Base-by-base conservation (phyloP, 2,113 vertebrate species). In the Chionodraco myersi region DNA sequence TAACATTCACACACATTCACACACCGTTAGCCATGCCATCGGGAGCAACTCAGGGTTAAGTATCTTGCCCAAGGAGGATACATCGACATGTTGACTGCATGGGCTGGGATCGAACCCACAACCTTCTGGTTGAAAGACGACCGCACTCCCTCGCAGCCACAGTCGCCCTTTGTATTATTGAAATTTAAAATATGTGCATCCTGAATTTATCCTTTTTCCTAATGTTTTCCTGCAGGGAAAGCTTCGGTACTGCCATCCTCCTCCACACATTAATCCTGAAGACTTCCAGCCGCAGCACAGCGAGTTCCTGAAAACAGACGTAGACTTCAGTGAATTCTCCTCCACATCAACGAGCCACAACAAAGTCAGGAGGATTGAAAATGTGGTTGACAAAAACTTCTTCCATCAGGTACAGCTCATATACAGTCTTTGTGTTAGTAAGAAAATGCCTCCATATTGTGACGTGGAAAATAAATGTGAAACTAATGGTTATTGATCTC, bases 161-260 rank as follows among this genome's bases (percentile, higher is more conserved):
- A 21, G 21, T 21, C 21, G 21, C 21, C 21, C 21, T 21, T 21
- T 21, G 15, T n/a, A 34, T 59, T 14, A 2, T 26, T 6, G 41
- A 48, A 56, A 5, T 61, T 30, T 30, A 9, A n/a, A 12, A 53
- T 60, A 14, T 51, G 18, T 60, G 16, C 48, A 47, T 47, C 23
- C 15, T 34, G 44, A 68, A 12, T 53, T 60, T 30, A 67, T 34
- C 13, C 13, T 47, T 30, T 44, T 56, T 21, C 56, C 60, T 64
- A 36, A 44, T 66, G 26, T 72, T 65, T 73, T 23, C 21, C 54
- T 48, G 18, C 84, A 99, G 98, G 98, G 98, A 3, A 99, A 98
- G 72, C 96, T 99, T 23, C 93, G 98, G 0, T 97, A 96, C 78
- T 99, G 98, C 86, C 96, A 98, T 36, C 95, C 98, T 56, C 98